Evolutionary conservation across 2,888 invertebrate genomes (phyloP).

Genomic region (Caradrina clavipalpis): DNA sequence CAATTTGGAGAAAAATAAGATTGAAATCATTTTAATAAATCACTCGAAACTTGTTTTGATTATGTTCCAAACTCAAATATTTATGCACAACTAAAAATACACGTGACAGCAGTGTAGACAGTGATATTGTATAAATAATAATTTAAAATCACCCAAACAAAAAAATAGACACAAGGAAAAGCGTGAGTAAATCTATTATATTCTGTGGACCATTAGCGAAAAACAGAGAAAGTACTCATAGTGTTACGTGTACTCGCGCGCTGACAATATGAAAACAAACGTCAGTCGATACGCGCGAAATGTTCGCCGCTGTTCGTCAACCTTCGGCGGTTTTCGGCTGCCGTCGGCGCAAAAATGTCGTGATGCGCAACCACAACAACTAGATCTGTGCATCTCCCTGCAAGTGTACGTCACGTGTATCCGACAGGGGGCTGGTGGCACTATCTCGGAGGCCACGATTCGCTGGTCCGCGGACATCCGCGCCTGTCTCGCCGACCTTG

Average conservation of each 20-base stretch:
- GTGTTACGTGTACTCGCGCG: slow-evolving; percentile 44
- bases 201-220: slow-evolving; percentile 13
- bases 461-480: slow-evolving; percentile 71
- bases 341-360: slow-evolving; percentile 69
- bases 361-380: slow-evolving; percentile 62
- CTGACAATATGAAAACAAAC: slow-evolving; percentile 58
- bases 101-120: slow-evolving; percentile 6
- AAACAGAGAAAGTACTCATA: slow-evolving; percentile 53
- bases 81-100: slow-evolving; percentile 45
- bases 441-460: slow-evolving; percentile 74
- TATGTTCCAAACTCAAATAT: slow-evolving; percentile 32
- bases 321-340: slow-evolving; percentile 77
- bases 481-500: slow-evolving; percentile 78
- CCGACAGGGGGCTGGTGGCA: slow-evolving; percentile 64
- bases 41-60: slow-evolving; percentile 39
- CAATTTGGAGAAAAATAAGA: slow-evolving; percentile 14
- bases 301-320: slow-evolving; percentile 62
- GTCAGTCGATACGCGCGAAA: slow-evolving; percentile 62
- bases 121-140: not conserved
- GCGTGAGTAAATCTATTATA: slow-evolving; percentile 26
- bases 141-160: not conserved
- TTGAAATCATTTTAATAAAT: slow-evolving; percentile 42
- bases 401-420: slow-evolving; percentile 44
- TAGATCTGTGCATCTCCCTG: slow-evolving; percentile 69
- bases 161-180: slow-evolving; percentile 16